Base-by-base conservation (phyloP, 2,888 invertebrate species). In the Sminthurides aquaticus region DNA sequence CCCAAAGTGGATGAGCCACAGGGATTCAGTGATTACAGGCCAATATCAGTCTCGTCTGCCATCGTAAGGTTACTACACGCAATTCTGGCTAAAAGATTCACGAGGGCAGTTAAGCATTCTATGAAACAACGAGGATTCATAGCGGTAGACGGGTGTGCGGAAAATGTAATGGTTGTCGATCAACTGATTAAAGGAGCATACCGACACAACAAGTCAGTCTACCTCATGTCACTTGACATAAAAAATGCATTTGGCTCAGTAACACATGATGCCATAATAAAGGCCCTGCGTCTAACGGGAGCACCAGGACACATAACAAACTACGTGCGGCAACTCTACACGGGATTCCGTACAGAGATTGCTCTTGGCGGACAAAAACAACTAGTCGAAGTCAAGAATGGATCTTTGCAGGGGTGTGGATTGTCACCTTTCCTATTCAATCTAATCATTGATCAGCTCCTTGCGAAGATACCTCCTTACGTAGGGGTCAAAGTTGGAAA, bases 231-330 rank as follows among this genome's bases (percentile, higher is more conserved):
- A 8, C 18, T 56, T 20, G 56, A 56, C 26, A 56, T 56, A 18
- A 20, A 26, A 18, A 56, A 56, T 56, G 56, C 56, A 24, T 56
- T 56, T 26, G 22, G 24, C 22, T 56, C 56, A 18, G 56, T 56
- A 18, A 24, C 22, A 18, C 56, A 56, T 25, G 24, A 56, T 18
- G 56, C 56, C 3, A 56, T 56, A 8, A 56, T 24, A 8, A 25
- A 56, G 11, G 56, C 56, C 3, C 8, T 56, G 18, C 5, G 25
- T 11, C 11, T 11, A 11, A 24, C 24, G 5, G 24, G 8, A 20
- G 26, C 26, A 3, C 56, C 56, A 8, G 11, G n/a, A 56, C 3
- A 15, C 2, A 18, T 56, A 8, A 26, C 11, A 56, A 15, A 3
- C 3, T 56, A 56, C 25, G 26, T 56, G 26, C 20, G 5, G 8